Evolutionary conservation across 2,888 invertebrate genomes (phyloP).

Genomic region (Drosophila neonasuta): DNA sequence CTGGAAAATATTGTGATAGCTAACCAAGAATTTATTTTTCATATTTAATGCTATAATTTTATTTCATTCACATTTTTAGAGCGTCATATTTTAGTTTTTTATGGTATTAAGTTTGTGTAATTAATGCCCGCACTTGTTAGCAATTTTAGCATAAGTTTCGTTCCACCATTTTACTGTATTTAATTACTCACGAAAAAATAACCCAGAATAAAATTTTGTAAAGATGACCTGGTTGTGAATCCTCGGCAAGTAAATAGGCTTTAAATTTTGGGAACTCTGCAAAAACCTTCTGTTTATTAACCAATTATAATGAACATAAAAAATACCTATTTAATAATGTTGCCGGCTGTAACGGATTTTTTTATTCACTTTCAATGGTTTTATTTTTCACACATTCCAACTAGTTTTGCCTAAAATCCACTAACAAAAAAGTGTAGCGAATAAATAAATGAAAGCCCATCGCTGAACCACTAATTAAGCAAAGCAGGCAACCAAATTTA

Average conservation of each 20-base stretch:
- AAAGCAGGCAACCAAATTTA: conserved; percentile 44
- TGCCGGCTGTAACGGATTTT: background rate
- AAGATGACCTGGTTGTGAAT: background rate
- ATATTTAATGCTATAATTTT: background rate
- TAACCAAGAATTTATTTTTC: conserved; percentile 1
- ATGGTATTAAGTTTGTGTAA: background rate
- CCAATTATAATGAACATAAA: conserved; percentile 1
- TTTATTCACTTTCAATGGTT: background rate
- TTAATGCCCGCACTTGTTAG: background rate
- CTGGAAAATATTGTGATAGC: background rate
- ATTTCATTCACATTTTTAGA: background rate
- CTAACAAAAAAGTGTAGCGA: background rate
- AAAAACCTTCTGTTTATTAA: conserved; percentile 3
- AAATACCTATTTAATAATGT: background rate
- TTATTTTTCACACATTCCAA: conserved; percentile 5
- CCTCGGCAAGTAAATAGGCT: background rate
- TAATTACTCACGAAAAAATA: background rate
- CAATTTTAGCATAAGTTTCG: background rate
- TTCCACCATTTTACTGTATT: background rate
- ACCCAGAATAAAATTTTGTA: background rate
- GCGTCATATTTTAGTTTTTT: background rate
- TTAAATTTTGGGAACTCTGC: background rate
- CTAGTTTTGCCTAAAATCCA: conserved; percentile 9
- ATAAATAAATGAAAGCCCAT: background rate
- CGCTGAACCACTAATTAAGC: conserved; percentile 55